These are phyloP conservation scores for Scophthalmus maximus DNA, from an alignment of 2,113 vertebrate genomes.

Conservation along the genomic window DNA sequence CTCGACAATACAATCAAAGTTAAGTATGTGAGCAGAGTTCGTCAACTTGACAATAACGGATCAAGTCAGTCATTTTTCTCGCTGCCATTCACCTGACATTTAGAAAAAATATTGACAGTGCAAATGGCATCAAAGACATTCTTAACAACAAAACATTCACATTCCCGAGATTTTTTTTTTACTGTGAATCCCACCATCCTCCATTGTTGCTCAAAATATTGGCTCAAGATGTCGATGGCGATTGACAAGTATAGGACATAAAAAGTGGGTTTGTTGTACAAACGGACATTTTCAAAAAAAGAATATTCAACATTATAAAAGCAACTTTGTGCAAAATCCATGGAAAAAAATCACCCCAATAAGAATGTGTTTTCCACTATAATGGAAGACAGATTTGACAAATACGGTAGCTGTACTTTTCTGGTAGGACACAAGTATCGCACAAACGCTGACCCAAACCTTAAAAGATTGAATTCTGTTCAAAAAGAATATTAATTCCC, in stretches of 20 bases:
- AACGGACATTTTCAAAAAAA: not conserved
- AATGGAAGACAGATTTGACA: not conserved
- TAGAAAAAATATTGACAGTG: constrained; percentile 20
- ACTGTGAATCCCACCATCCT: not conserved
- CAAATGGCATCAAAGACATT: constrained; percentile 38
- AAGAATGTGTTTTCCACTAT: constrained; percentile 3
- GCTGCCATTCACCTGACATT: not conserved
- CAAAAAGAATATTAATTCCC: not conserved
- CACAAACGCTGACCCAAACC: constrained; percentile 42
- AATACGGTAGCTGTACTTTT: constrained; percentile 18
- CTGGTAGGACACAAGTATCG: constrained; percentile 41
- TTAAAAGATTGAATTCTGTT: not conserved
- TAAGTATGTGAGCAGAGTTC: not conserved
- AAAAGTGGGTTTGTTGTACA: constrained; percentile 4
- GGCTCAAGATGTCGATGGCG: not conserved
- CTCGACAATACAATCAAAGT: constrained; percentile 21
- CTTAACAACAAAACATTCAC: not conserved
- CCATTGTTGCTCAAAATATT: not conserved
- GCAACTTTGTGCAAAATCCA: constrained; percentile 38
- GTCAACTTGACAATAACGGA: not conserved
- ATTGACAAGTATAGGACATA: not conserved
- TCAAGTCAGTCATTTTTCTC: not conserved
- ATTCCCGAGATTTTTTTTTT: not conserved
- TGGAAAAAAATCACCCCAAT: not conserved
- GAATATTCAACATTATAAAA: constrained; percentile 27